These are phyloP conservation scores for Climacteris rufus DNA, from an alignment of 2,113 vertebrate species.

Conservation along the genomic window DNA sequence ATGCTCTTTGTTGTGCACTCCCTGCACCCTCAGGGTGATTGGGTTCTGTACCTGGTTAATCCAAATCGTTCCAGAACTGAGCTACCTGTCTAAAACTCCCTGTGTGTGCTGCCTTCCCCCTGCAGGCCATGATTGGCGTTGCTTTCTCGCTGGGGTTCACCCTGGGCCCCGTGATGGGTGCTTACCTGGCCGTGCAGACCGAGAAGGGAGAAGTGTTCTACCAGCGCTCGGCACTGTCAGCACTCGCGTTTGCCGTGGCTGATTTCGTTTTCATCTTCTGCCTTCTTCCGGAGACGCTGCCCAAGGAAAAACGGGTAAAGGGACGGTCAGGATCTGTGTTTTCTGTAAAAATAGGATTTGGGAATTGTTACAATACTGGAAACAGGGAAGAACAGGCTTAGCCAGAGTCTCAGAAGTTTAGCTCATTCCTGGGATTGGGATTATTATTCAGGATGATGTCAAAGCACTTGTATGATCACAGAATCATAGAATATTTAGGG, in stretches of 20 bases:
- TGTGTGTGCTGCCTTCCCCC: neutral
- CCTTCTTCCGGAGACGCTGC: conserved; percentile 89
- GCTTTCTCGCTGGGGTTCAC: conserved; percentile 97
- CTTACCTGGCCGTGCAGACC: conserved; percentile 78
- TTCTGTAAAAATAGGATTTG: neutral
- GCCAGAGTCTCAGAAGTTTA: neutral
- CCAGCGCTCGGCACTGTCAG: conserved; percentile 79
- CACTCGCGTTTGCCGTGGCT: conserved; percentile 77
- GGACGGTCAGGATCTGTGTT: neutral
- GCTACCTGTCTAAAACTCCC: neutral
- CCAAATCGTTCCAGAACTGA: neutral
- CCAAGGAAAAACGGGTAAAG: conserved; percentile 80
- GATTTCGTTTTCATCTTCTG: conserved; percentile 87
- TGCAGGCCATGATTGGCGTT: conserved; percentile 90
- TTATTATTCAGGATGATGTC: neutral
- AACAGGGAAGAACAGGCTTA: neutral
- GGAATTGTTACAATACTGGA: neutral
- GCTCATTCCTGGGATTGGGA: neutral
- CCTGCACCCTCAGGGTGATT: neutral
- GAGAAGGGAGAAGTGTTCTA: conserved; percentile 76
- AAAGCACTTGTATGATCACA: neutral
- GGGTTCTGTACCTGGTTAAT: neutral
- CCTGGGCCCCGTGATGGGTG: conserved; percentile 90
- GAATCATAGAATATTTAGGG: neutral
- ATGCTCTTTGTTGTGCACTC: neutral